phyloP scores from a whole-genome alignment of 2,797 vertebrate species.

The Girardinus metallicus region DNA sequence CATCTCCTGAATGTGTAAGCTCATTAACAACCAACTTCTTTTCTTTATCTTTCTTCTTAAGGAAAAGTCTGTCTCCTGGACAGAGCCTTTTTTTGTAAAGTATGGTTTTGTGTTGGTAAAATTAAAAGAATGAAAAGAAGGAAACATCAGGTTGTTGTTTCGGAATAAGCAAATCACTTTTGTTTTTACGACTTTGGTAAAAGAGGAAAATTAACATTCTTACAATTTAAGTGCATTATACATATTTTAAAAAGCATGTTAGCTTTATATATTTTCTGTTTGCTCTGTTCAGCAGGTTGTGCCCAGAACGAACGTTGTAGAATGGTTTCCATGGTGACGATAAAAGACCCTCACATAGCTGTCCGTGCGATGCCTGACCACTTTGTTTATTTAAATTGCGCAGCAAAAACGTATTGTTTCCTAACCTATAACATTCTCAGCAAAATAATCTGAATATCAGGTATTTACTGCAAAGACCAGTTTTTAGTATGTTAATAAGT shows the following conservation, averaged over 20 bases:
- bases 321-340: conserved; percentile 58
- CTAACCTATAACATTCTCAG: too few species aligned
- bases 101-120: background rate
- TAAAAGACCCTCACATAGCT: conserved; percentile 15
- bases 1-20: conserved; percentile 72
- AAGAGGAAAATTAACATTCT: conserved; percentile 43
- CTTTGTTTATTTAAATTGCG: background rate
- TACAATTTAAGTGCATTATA: background rate
- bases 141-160: background rate
- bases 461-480: too few species aligned
- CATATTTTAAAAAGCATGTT: background rate
- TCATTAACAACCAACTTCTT: background rate
- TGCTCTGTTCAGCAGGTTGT: background rate
- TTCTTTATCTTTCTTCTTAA: conserved; percentile 31
- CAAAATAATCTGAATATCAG: too few species aligned
- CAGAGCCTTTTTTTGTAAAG: conserved; percentile 3
- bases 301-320: conserved; percentile 5
- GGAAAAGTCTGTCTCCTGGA: conserved; percentile 12
- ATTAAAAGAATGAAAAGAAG: background rate
- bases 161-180: conserved; percentile 28
- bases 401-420: background rate
- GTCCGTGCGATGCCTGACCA: background rate
- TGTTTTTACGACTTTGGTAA: conserved; percentile 29
- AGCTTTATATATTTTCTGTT: background rate
- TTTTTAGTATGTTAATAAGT: background rate